Conservation (phyloP, 2,888 invertebrate genomes). For the Trachelus iudaicus region DNA sequence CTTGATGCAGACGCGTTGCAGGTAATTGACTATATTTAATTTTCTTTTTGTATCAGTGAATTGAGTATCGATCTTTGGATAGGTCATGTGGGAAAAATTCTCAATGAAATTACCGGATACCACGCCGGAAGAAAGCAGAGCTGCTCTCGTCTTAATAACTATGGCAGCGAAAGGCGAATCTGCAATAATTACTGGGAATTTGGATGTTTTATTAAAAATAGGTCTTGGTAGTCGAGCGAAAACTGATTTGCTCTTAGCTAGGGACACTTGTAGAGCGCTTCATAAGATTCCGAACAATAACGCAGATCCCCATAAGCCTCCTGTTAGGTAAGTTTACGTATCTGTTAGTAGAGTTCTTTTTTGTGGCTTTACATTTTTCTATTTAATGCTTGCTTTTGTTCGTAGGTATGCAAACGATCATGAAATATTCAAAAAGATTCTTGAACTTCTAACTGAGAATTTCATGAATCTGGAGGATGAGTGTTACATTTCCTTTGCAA, state of each 20-base stretch:
- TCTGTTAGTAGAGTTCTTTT: not conserved
- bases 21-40: slow-evolving; percentile 29
- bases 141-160: slow-evolving; percentile 80
- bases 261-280: slow-evolving; percentile 72
- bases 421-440: slow-evolving; percentile 69
- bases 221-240: slow-evolving; percentile 72
- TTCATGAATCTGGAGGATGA: slow-evolving; percentile 62
- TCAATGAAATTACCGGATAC: slow-evolving; percentile 78
- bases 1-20: slow-evolving; percentile 49
- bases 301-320: slow-evolving; percentile 56
- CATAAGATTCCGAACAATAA: slow-evolving; percentile 65
- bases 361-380: not conserved
- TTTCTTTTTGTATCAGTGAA: not conserved
- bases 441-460: slow-evolving; percentile 67
- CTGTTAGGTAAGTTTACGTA: slow-evolving; percentile 52
- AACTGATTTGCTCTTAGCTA: slow-evolving; percentile 69
- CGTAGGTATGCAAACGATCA: slow-evolving; percentile 68
- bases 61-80: not conserved
- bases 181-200: slow-evolving; percentile 74
- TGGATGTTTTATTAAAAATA: slow-evolving; percentile 78
- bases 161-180: slow-evolving; percentile 78
- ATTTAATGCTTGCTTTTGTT: slow-evolving; percentile 15
- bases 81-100: slow-evolving; percentile 89
- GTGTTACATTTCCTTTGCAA: slow-evolving; percentile 71
- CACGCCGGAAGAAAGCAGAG: slow-evolving; percentile 76